Conservation (phyloP, 1,140 invertebrate species). For the Conopomorpha cramerella region DNA sequence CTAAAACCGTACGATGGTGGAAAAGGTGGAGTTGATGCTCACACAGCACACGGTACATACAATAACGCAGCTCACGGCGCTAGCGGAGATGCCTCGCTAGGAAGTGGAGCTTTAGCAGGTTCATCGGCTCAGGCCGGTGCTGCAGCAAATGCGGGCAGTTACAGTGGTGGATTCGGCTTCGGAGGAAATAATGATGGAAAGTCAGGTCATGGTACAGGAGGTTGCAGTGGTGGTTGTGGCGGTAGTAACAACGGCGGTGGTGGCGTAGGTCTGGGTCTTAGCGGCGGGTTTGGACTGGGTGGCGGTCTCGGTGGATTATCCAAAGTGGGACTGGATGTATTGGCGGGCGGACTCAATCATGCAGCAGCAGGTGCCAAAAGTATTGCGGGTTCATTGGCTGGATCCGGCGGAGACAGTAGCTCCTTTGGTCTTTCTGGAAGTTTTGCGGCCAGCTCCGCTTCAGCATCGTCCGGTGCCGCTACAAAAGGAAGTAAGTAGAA, state of each 20-base stretch:
- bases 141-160: slow-evolving; percentile 16
- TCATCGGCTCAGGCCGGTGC: slow-evolving; percentile 12
- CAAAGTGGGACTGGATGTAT: slow-evolving; percentile 5
- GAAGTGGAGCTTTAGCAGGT: slow-evolving; percentile 5
- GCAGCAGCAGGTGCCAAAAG: slow-evolving; percentile 24
- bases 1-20: slow-evolving; percentile 31
- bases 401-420: slow-evolving; percentile 9
- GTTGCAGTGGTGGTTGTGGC: slow-evolving; percentile 11
- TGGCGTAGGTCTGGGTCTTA: not conserved
- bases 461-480: slow-evolving; percentile 25
- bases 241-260: slow-evolving; percentile 2
- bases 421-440: slow-evolving; percentile 16
- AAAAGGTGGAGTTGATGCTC: slow-evolving; percentile 6
- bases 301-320: slow-evolving; percentile 5
- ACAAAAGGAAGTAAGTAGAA: slow-evolving; percentile 35
- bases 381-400: slow-evolving; percentile 15
- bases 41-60: not conserved
- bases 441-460: slow-evolving; percentile 27
- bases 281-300: too few species aligned
- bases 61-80: too few species aligned
- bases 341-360: slow-evolving; percentile 6
- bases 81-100: slow-evolving; percentile 1
- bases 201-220: slow-evolving; percentile 7
- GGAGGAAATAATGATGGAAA: not conserved
- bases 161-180: slow-evolving; percentile 7